A percentile compares a stretch with the other conserved stretches of the same genome.
Evolutionary conservation across 2,113 vertebrate genomes (phyloP).

Genomic region (Carassius carassius): DNA sequence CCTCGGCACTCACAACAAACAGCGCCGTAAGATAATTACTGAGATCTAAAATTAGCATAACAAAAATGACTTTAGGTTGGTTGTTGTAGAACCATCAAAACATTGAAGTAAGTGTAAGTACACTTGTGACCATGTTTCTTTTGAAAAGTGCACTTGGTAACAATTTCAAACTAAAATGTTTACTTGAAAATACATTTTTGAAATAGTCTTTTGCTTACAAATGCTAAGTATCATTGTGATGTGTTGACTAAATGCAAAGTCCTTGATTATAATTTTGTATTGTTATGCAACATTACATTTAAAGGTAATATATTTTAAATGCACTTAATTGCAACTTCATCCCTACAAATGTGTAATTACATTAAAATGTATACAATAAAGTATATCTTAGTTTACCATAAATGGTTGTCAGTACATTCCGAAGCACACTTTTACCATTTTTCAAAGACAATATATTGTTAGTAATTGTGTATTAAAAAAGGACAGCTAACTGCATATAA

Average conservation of each 20-base stretch:
- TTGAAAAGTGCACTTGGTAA: not conserved
- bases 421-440: too few species aligned
- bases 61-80: not conserved
- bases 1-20: slow-evolving; percentile 48
- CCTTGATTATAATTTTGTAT: too few species aligned
- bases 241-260: too few species aligned
- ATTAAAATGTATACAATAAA: not conserved
- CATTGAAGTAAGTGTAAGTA: not conserved
- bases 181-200: not conserved
- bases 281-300: too few species aligned
- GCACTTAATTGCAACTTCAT: too few species aligned
- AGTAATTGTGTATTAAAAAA: too few species aligned
- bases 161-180: not conserved
- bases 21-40: slow-evolving; percentile 50
- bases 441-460: too few species aligned
- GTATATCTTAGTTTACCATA: not conserved
- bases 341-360: too few species aligned
- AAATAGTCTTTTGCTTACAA: not conserved
- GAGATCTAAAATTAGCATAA: slow-evolving; percentile 12
- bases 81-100: not conserved
- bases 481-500: too few species aligned
- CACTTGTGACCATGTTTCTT: not conserved
- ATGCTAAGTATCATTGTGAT: not conserved
- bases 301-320: too few species aligned
- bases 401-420: too few species aligned